These are phyloP conservation scores for Acanthococcus lagerstroemiae DNA, from an alignment of 2,888 invertebrate species.

Conservation along the genomic window DNA sequence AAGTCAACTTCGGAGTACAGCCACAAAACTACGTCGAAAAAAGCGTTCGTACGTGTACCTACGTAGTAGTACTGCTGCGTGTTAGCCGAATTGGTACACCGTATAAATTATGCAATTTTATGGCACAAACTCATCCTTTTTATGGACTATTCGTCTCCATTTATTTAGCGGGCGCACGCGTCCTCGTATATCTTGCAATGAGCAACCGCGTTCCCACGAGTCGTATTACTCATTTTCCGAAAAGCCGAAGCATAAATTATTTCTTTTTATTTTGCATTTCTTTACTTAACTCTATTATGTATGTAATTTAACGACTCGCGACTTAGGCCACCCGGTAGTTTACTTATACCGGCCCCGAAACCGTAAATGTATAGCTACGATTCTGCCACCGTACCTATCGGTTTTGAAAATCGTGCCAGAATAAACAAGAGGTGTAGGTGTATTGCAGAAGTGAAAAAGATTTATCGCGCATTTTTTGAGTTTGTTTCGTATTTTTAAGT, in stretches of 20 bases:
- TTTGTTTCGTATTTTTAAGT: too few relatives aligned
- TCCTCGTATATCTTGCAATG: slow-evolving; percentile 10
- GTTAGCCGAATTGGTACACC: background rate
- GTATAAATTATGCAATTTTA: slow-evolving; percentile 30
- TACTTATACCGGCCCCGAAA: too few relatives aligned
- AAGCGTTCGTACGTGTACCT: background rate
- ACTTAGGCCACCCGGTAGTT: too few relatives aligned
- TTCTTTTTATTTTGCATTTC: slow-evolving; percentile 10
- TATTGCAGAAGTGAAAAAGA: too few relatives aligned
- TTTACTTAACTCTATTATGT: slow-evolving; percentile 11
- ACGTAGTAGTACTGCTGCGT: background rate
- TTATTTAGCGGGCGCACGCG: slow-evolving; percentile 20
- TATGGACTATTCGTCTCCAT: slow-evolving; percentile 31
- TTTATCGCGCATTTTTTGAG: too few relatives aligned
- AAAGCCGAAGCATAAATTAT: slow-evolving; percentile 1
- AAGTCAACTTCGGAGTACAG: too few relatives aligned
- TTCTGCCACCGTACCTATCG: too few relatives aligned
- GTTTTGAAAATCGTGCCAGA: too few relatives aligned
- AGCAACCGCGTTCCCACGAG: slow-evolving; percentile 20
- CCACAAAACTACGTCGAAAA: too few relatives aligned
- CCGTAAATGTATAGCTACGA: too few relatives aligned
- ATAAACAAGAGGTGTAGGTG: too few relatives aligned
- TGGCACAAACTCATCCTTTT: slow-evolving; percentile 25
- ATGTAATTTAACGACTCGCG: slow-evolving; percentile 29
- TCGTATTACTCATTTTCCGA: slow-evolving; percentile 26